Percentiles rank a stretch among this genome's conserved stretches.
These are phyloP conservation scores for Ophioderma brevispina DNA, from an alignment of 35 echinoderm and acorn worm species.

Conservation along the genomic window DNA sequence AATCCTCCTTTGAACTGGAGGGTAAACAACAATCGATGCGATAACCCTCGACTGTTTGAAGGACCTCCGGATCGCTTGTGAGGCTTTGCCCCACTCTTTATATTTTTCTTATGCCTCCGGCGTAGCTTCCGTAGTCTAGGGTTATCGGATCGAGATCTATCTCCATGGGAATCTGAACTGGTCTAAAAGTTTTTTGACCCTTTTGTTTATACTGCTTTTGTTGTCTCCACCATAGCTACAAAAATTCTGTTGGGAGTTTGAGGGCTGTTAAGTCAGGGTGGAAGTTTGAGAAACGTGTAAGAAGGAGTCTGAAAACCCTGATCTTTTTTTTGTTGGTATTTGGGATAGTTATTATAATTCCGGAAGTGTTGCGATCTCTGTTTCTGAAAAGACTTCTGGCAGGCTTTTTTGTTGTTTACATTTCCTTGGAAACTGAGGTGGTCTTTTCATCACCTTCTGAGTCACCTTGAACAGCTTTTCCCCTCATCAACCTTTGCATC, in stretches of 20 bases:
- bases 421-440: neutral
- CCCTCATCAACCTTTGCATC: slow-evolving; percentile 19
- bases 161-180: neutral
- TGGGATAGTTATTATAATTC: too few relatives aligned
- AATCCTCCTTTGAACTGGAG: neutral
- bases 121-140: neutral
- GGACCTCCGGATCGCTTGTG: slow-evolving; percentile 39
- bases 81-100: neutral
- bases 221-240: neutral
- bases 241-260: neutral
- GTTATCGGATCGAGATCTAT: too few relatives aligned
- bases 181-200: neutral
- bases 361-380: neutral
- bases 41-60: slow-evolving; percentile 39
- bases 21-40: neutral
- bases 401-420: neutral
- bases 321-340: too few relatives aligned
- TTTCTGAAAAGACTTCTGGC: neutral
- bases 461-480: slow-evolving; percentile 27
- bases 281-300: neutral
- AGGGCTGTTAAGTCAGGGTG: neutral
- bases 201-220: neutral
- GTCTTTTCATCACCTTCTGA: neutral
- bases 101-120: neutral
- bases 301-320: neutral